These are phyloP conservation scores for Macaria liturata DNA, from an alignment of 2,888 invertebrate genomes.

Conservation along the genomic window DNA sequence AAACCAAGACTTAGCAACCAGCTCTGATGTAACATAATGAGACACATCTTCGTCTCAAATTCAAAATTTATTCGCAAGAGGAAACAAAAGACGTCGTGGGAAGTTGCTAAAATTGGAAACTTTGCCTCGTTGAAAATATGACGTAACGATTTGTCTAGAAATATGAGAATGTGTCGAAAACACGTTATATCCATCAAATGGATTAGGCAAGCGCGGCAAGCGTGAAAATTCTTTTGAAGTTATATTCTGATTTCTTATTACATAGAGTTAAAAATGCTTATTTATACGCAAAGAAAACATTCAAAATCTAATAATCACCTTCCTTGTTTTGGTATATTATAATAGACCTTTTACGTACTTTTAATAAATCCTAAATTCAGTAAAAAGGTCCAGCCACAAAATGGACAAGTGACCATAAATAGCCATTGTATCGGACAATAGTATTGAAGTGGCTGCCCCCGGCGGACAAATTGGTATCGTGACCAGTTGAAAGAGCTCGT, in stretches of 20 bases:
- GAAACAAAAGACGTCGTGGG: constrained; percentile 12
- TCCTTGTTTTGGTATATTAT: too few relatives aligned
- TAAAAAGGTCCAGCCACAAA: constrained; percentile 11
- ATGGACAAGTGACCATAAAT: constrained; percentile 13
- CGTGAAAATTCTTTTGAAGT: background rate
- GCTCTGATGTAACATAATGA: constrained; percentile 1
- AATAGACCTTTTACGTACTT: background rate
- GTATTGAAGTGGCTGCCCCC: constrained; percentile 14
- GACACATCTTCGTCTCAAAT: constrained; percentile 7
- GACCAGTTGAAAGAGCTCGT: constrained; percentile 22
- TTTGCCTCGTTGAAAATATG: constrained; percentile 6
- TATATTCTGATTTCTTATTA: background rate
- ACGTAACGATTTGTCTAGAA: background rate
- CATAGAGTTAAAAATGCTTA: background rate
- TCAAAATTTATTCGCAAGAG: constrained; percentile 8
- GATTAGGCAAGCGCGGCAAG: background rate
- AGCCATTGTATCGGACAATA: constrained; percentile 19
- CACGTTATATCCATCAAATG: background rate
- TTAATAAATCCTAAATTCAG: constrained; percentile 8
- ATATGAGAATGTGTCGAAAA: background rate
- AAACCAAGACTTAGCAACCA: background rate
- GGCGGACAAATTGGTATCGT: constrained; percentile 22
- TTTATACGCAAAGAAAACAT: too few relatives aligned
- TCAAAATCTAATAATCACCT: too few relatives aligned
- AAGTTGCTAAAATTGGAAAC: constrained; percentile 14